Base-by-base conservation (phyloP, 2,113 vertebrate genomes). In the Pteruthius melanotis region DNA sequence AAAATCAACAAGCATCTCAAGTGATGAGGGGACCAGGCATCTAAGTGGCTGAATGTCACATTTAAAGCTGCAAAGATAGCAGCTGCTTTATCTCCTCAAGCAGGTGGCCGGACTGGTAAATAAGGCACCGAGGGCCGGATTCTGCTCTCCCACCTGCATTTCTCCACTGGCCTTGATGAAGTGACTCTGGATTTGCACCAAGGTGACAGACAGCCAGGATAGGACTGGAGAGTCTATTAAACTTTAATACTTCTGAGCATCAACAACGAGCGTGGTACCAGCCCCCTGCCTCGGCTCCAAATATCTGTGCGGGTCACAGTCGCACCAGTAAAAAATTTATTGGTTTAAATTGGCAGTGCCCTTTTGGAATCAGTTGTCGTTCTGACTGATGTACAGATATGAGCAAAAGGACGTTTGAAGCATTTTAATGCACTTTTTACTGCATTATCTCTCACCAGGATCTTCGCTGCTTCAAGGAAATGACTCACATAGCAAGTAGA, bases 31-130 rank as follows among this genome's bases (percentile, higher is more conserved):
- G 94, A 88, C 91, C 93, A 97, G 93, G 95, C 97, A 74, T 81
- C 93, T 91, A 88, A 85, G 91, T 56, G 97, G 91, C 94, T 98
- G 98, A 98, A 98, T 98, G 98, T 98, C 98, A 98, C 97, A 97
- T 97, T 98, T 97, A 95, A 95, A 97, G 95, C 97, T 80, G 65
- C 94, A 94, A 85, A 98, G 97, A 98, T 98, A 98, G 97, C 98
- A 97, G 97, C 97, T 97, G 97, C 95, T 98, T 98, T 98, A 98
- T 98, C 98, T 98, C 93, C 9, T 87, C 4, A n/a, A 94, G 95
- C 98, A 98, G 98, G 98, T 98, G 97, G 94, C 64, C 94, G 94
- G 87, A 70, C 96, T 89, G 90, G 97, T 95, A 98, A 98, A 98
- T 96, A 97, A 97, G 95, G 97, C 95, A 68, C 28, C 3, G 47